These are phyloP conservation scores for Anser cygnoides DNA, from an alignment of 2,113 vertebrate species.

Conservation along the genomic window DNA sequence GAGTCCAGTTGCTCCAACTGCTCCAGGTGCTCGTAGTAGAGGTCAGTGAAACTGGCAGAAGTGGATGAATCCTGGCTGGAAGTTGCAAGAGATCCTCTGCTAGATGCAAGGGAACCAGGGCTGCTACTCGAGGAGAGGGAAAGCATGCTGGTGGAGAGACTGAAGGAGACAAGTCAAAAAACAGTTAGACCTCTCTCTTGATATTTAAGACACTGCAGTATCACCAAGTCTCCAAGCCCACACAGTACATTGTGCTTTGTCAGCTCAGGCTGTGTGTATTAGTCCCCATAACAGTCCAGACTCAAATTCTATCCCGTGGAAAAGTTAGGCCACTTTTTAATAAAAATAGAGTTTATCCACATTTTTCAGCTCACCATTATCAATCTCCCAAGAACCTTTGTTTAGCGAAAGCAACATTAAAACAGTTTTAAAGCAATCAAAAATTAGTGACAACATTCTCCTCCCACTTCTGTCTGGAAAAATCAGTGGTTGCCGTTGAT, in stretches of 20 bases:
- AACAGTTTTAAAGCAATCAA: background rate
- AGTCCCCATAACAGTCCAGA: conserved; percentile 11
- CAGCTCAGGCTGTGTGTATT: conserved; percentile 32
- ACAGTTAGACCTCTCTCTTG: background rate
- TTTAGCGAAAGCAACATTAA: background rate
- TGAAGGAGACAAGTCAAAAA: conserved; percentile 67
- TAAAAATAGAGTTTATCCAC: background rate
- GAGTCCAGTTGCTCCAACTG: conserved; percentile 85
- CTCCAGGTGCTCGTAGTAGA: conserved; percentile 91
- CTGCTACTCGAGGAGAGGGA: conserved; percentile 96
- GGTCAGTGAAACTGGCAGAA: conserved; percentile 93
- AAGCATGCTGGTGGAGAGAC: conserved; percentile 93
- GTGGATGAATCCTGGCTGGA: conserved; percentile 92
- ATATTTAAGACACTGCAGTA: background rate
- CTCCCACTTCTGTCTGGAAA: background rate
- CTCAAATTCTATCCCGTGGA: background rate
- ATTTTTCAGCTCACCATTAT: background rate
- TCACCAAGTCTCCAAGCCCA: background rate
- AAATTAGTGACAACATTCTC: background rate
- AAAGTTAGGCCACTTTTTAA: background rate
- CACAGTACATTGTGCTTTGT: background rate
- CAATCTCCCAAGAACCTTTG: background rate
- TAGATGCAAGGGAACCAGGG: conserved; percentile 90
- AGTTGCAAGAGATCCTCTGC: conserved; percentile 90
- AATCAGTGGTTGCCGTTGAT: background rate